phyloP scores from a whole-genome alignment of 2,888 invertebrate species.

The Limnephilus rhombicus region DNA sequence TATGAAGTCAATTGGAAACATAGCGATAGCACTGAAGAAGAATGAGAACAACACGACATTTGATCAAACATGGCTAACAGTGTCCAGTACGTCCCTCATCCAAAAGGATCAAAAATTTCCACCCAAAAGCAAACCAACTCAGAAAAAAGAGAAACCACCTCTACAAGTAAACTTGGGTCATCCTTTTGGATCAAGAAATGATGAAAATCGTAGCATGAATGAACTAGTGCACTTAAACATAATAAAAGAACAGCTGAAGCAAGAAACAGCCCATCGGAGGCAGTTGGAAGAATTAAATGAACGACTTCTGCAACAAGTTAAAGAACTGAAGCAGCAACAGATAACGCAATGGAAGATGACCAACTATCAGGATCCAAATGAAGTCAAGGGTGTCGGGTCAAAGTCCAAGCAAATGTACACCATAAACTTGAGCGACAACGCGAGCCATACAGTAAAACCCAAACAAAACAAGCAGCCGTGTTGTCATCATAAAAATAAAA shows the following conservation, averaged over 20 bases:
- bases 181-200: conserved; percentile 28
- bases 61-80: conserved; percentile 48
- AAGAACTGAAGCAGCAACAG: conserved; percentile 76
- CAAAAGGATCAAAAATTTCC: conserved; percentile 44
- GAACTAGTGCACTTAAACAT: conserved; percentile 60
- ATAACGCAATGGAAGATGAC: conserved; percentile 71
- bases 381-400: background rate
- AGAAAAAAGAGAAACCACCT: conserved; percentile 21
- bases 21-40: conserved; percentile 74
- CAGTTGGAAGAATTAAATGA: conserved; percentile 81
- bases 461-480: background rate
- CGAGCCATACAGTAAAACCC: background rate
- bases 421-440: conserved; percentile 30
- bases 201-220: conserved; percentile 31
- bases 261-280: conserved; percentile 80
- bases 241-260: conserved; percentile 79
- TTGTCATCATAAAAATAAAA: conserved; percentile 24
- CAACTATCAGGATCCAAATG: background rate
- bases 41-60: conserved; percentile 69
- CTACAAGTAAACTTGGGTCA: background rate
- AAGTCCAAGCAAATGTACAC: conserved; percentile 24
- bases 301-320: conserved; percentile 80
- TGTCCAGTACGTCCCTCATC: conserved; percentile 20
- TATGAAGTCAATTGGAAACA: conserved; percentile 73
- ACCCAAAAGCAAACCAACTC: conserved; percentile 17